A percentile compares a stretch with the other conserved stretches of the same genome.
Evolutionary conservation across 2,888 invertebrate species (phyloP).

Genomic region (Luperina nickerlii): DNA sequence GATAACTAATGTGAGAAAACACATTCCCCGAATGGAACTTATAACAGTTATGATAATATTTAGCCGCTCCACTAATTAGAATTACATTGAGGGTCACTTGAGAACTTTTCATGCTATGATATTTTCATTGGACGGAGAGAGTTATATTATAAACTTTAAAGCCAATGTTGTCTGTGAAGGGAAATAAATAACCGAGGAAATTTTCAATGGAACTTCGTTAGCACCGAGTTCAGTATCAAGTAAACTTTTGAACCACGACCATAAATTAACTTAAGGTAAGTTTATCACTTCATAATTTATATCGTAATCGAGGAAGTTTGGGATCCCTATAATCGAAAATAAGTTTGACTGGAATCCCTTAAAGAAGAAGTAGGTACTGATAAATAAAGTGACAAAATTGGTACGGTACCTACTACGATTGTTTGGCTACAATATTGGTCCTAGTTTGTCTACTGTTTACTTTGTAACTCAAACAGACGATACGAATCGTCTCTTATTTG

Average conservation of each 20-base stretch:
- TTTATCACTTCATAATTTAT: constrained; percentile 48
- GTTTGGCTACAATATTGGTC: constrained; percentile 10
- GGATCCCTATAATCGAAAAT: constrained; percentile 20
- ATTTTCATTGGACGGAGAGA: constrained; percentile 50
- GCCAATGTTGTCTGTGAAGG: constrained; percentile 31
- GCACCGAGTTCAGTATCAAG: constrained; percentile 45
- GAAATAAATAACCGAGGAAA: constrained; percentile 48
- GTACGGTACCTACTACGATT: neutral
- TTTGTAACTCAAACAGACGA: constrained; percentile 24
- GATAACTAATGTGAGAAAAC: constrained; percentile 82
- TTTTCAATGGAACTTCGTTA: constrained; percentile 56
- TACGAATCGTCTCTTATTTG: constrained; percentile 1
- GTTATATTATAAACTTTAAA: constrained; percentile 39
- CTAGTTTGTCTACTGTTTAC: constrained; percentile 16
- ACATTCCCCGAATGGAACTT: constrained; percentile 73
- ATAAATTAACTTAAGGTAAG: constrained; percentile 47
- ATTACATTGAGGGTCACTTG: constrained; percentile 50
- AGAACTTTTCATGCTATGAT: constrained; percentile 42
- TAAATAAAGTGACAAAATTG: neutral
- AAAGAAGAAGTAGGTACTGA: neutral
- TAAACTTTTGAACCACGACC: constrained; percentile 48
- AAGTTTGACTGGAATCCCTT: neutral
- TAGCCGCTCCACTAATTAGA: constrained; percentile 69
- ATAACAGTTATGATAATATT: constrained; percentile 79
- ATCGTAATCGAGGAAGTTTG: constrained; percentile 34